These are phyloP conservation scores for Amblyjoppa proteus DNA, from an alignment of 2,888 invertebrate genomes.

Conservation along the genomic window DNA sequence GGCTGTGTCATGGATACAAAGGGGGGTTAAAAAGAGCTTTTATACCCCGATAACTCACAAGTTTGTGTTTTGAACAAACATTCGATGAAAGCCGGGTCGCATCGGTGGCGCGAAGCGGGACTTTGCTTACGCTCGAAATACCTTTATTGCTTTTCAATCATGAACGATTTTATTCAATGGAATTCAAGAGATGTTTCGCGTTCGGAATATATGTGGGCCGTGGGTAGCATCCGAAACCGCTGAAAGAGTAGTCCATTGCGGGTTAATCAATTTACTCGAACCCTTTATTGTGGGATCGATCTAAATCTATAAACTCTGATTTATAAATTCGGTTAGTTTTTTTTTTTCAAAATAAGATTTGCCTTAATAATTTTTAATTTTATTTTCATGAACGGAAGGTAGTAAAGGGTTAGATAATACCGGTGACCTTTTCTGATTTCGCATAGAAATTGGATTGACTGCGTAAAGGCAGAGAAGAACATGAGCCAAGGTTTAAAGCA, in stretches of 20 bases:
- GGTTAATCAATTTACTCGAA: too few species aligned
- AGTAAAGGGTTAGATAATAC: neutral
- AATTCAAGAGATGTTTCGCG: neutral
- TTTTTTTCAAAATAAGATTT: too few species aligned
- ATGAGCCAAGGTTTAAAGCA: neutral
- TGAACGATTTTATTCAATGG: neutral
- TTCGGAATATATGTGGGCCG: neutral
- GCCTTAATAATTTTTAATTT: too few species aligned
- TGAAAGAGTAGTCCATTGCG: too few species aligned
- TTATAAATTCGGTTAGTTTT: too few species aligned
- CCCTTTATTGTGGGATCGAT: neutral
- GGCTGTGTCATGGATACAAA: neutral
- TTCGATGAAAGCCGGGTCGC: constrained; percentile 31
- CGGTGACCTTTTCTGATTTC: constrained; percentile 30
- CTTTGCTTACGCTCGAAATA: constrained; percentile 22
- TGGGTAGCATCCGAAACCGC: too few species aligned
- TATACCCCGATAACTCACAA: neutral
- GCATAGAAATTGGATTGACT: constrained; percentile 38
- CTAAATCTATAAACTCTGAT: neutral
- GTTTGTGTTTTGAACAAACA: constrained; percentile 21
- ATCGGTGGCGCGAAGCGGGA: neutral
- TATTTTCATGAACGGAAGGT: neutral
- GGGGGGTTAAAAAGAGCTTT: constrained; percentile 24
- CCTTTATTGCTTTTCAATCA: constrained; percentile 13
- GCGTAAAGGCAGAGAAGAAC: constrained; percentile 6